phyloP scores from a whole-genome alignment of 1,140 invertebrate species.

The Macrobrachium nipponense region DNA sequence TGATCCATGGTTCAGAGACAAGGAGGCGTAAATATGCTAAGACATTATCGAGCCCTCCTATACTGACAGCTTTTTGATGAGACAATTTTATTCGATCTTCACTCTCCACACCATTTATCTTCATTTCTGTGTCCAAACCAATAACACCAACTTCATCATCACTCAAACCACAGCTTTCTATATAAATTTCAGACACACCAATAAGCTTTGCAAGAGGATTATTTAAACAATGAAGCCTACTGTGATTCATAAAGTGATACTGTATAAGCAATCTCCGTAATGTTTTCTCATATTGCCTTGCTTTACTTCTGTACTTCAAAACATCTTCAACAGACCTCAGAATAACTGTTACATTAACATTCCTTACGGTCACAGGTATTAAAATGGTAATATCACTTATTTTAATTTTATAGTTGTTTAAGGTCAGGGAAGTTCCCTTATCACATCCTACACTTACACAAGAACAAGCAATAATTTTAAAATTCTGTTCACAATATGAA shows the following conservation, averaged over 20 bases:
- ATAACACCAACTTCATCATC: background rate
- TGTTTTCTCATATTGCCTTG: background rate
- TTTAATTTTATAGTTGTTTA: background rate
- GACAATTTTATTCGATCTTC: background rate
- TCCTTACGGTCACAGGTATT: background rate
- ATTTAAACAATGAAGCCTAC: background rate
- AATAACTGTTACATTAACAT: background rate
- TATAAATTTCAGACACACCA: background rate
- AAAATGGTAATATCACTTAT: background rate
- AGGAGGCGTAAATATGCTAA: background rate
- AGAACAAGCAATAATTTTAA: background rate
- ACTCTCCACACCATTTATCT: background rate
- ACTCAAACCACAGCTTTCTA: background rate
- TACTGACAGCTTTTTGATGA: background rate
- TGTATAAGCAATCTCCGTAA: background rate
- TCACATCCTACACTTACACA: background rate
- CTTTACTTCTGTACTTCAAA: background rate
- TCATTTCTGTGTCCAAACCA: background rate
- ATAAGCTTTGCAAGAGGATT: conserved; percentile 1
- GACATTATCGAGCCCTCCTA: background rate
- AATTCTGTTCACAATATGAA: background rate
- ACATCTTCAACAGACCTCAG: conserved; percentile 6
- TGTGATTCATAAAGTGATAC: background rate
- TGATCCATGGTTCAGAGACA: background rate
- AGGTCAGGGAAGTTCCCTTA: background rate